Evolutionary conservation across 1,140 invertebrate genomes (phyloP), one percentile per base, ranked within the genome.

Genomic region (Chymomyza costata): DNA sequence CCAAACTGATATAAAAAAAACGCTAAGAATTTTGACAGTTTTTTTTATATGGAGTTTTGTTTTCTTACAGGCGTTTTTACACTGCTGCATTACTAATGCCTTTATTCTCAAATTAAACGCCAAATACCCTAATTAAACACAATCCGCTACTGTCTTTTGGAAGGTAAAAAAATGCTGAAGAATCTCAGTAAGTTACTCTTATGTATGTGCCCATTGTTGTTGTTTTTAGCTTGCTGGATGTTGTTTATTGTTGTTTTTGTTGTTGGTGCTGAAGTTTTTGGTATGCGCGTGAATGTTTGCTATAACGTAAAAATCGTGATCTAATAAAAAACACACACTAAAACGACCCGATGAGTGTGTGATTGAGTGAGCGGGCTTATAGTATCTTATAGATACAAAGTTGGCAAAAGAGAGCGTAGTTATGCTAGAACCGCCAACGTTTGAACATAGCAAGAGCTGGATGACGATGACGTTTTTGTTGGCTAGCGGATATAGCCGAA

Each of bases 211-310:
- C 51, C 51, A 59, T 47, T 37, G 50, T 53, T 47, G 56, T 63
- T 47, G 70, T 64, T 65, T 60, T 56, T n/a, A n/a, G n/a, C n/a
- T n/a, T 41, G 59, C 48, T 46, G 49, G 38, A 21, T 41, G 25
- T 17, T 31, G 28, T 43, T n/a, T 35, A 31, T 49, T 48, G 25
- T 37, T 25, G 21, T 25, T 25, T 3, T 25, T 25, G 3, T 8
- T 40, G 17, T 28, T 41, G n/a, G n/a, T n/a, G 46, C 51, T 57
- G 58, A 49, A n/a, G 45, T 39, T 43, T 52, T 43, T 62, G 65
- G 71, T 66, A 76, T 76, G 71, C 66, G 71, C 70, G n/a, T n/a
- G 57, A 76, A 78, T 78, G 66, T 76, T 76, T 78, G 66, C 71
- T 44, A n/a, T n/a, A 78, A 76, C 71, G 78, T 71, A 64, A 61